These are phyloP conservation scores for Enteromius anoplus DNA, from an alignment of 2,797 vertebrate genomes.

Conservation along the genomic window DNA sequence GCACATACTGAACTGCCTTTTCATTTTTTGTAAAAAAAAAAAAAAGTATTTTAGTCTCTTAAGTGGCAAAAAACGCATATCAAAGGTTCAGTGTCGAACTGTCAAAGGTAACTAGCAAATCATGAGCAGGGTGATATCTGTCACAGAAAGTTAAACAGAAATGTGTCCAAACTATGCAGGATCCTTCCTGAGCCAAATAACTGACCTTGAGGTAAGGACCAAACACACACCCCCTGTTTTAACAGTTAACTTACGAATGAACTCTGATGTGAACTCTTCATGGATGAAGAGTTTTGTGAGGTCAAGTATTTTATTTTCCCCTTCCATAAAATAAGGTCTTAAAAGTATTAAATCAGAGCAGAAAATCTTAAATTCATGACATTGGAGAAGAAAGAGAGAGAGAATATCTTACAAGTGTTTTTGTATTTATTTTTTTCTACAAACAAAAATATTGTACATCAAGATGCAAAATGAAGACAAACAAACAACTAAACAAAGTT, in stretches of 20 bases:
- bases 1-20: not conserved
- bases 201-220: not conserved
- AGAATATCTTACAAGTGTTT: not conserved
- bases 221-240: not conserved
- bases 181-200: conserved; percentile 2
- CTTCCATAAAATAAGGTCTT: not conserved
- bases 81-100: not conserved
- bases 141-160: conserved; percentile 19
- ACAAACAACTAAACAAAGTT: not conserved
- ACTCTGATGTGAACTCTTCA: not conserved
- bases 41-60: not conserved
- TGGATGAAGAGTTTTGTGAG: not conserved
- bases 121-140: not conserved
- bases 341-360: not conserved
- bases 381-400: not conserved
- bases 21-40: not conserved
- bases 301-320: not conserved
- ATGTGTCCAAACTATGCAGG: conserved; percentile 2
- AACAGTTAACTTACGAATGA: not conserved
- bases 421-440: not conserved
- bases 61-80: not conserved
- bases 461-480: not conserved
- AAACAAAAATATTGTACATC: not conserved
- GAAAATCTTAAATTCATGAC: not conserved
- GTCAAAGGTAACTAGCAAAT: not conserved